Base-by-base conservation (phyloP, 2,113 vertebrate genomes). In the Myotis brandtii region DNA sequence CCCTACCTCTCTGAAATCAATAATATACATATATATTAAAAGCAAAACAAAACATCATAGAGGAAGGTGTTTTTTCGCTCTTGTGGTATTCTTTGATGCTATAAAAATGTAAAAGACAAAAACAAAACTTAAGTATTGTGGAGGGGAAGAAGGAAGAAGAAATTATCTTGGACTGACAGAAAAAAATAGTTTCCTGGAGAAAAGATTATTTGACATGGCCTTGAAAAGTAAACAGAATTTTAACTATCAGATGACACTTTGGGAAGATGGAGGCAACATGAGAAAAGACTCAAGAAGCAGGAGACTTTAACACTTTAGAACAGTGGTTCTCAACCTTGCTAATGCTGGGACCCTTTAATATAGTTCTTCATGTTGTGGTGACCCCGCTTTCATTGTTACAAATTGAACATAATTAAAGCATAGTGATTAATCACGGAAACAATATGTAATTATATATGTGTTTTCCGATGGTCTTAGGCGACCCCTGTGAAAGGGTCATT, bases 161-260 rank as follows among this genome's bases (percentile, higher is more conserved):
- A 77, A 83, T 90, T 79, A 86, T 73, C 40, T 89, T 96, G 75
- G 40, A 76, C 88, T 94, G 66, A 85, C 25, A 96, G 37, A 70
- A 91, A 81, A 81, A 94, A 93, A 73, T 83, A 11, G 27, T 90
- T 95, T 90, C n/a, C 72, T 72, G 18, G 30, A 94, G 70, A 90
- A 76, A 95, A 34, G 20, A 69, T 79, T 92, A 86, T 83, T 79
- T 92, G 70, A 76, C 94, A 91, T 84, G 48, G 25, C 48, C 64
- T 95, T 87, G 83, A 81, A 93, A 90, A 92, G 17, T n/a, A 80
- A 34, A 59, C 62, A 92, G 40, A 89, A 80, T 73, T 86, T 87
- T 73, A 86, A 76, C 14, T 72, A 50, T 56, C 56, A 62, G n/a
- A 75, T 72, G 23, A 50, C 81, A 59, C 20, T 90, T 94, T 34